Conservation (phyloP, 2,113 vertebrate genomes). For the Pelodiscus sinensis region DNA sequence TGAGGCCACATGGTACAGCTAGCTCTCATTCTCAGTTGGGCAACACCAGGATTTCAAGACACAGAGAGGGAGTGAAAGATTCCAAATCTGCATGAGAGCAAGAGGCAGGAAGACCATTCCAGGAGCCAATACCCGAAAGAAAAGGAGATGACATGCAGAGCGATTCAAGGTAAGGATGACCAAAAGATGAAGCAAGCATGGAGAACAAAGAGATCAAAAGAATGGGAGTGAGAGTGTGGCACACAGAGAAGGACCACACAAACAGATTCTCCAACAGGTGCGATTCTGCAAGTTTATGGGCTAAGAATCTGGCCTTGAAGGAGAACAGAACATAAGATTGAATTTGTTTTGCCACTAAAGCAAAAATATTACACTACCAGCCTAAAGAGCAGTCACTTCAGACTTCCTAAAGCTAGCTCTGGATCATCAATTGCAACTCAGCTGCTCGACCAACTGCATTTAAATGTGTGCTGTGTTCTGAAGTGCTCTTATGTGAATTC, state of each 20-base stretch:
- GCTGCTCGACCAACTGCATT: neutral
- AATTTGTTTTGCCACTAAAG: neutral
- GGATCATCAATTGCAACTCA: neutral
- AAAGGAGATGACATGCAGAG: neutral
- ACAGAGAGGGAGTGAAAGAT: neutral
- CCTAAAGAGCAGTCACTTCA: neutral
- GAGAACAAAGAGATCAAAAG: neutral
- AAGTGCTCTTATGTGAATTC: neutral
- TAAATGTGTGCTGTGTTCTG: neutral
- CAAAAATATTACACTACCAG: neutral
- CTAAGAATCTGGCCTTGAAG: neutral
- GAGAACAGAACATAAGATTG: neutral
- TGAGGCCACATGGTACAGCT: neutral
- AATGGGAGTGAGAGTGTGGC: neutral
- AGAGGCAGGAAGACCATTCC: neutral
- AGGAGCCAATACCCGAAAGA: neutral
- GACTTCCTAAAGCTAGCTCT: neutral
- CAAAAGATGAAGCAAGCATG: neutral
- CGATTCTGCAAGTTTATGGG: neutral
- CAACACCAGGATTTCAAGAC: neutral
- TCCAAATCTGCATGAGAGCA: neutral
- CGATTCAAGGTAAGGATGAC: neutral
- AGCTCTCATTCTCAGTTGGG: accelerated
- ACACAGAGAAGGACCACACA: neutral
- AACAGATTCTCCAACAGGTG: neutral